Base-by-base conservation (phyloP, 2,113 vertebrate genomes). In the Seriola quinqueradiata region DNA sequence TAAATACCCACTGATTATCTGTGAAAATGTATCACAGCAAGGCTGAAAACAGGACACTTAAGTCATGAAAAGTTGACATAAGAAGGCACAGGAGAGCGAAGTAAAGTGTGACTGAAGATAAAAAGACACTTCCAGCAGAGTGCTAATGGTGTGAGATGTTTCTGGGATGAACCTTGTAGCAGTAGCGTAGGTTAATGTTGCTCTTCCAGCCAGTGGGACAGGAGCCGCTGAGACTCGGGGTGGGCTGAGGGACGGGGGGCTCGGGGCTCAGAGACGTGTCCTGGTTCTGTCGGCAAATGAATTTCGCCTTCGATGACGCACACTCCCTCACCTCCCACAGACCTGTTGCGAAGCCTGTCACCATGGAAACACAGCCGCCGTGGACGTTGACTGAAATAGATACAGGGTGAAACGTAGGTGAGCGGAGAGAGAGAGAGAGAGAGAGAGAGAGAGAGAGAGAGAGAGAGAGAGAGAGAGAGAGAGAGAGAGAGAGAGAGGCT, bases 281-380 rank as follows among this genome's bases (percentile, higher is more conserved):
- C 93, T 97, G 92, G 87, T 96, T 97, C 93, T 98, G 97, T 50
- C 96, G 96, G 91, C 98, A 99, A 94, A 99, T 97, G 95, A 97
- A 99, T 84, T 98, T 99, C 50, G 97, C 97, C 87, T 94, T 96
- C 65, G 96, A 71, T 23, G 83, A 91, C 14, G 70, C 82, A 54
- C 95, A 96, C 48, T 94, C 89, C 79, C 58, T 95, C 80, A 95
- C 97, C 81, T 99, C 97, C 98, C 98, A 99, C 82, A 99, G 95
- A 54, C 98, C 98, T 79, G 96, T 94, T 54, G 96, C 95, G 3
- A 92, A 95, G 83, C 97, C 97, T 0, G 97, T 98, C 80, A 95
- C 96, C 96, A 99, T 95, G 78, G 95, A 95, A 75, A 99, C 97
- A 0, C 98, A 99, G 73, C 97, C 97, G 0, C 96, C 96, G 5